Conservation (phyloP, 2,113 vertebrate genomes). For the Grammomys dolichurus region DNA sequence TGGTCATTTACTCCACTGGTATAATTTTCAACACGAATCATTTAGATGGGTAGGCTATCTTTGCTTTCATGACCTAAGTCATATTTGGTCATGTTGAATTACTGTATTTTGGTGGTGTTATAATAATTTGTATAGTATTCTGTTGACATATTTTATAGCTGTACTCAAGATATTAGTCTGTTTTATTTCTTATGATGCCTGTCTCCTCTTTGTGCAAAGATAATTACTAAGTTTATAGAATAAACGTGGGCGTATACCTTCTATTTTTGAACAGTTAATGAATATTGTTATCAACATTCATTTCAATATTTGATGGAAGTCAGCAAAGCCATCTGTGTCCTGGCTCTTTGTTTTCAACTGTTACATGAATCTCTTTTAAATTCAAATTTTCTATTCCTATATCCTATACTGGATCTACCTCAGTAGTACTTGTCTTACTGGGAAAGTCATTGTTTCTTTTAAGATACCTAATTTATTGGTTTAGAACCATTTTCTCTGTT, state of each 20-base stretch:
- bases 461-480: neutral
- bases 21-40: neutral
- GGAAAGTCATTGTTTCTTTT: neutral
- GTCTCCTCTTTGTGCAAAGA: neutral
- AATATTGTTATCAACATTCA: neutral
- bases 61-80: neutral
- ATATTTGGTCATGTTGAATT: neutral
- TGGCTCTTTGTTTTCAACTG: neutral
- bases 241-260: neutral
- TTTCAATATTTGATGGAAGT: conserved; percentile 41
- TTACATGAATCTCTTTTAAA: neutral
- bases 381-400: neutral
- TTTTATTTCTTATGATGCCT: neutral
- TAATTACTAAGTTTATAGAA: neutral
- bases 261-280: neutral
- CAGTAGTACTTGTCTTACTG: neutral
- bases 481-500: neutral
- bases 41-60: neutral
- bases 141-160: neutral
- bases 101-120: neutral
- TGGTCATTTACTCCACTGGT: neutral
- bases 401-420: neutral
- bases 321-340: neutral
- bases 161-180: neutral
- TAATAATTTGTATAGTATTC: neutral